Base-by-base conservation (phyloP, 2,797 vertebrate species). In the Falco cherrug region DNA sequence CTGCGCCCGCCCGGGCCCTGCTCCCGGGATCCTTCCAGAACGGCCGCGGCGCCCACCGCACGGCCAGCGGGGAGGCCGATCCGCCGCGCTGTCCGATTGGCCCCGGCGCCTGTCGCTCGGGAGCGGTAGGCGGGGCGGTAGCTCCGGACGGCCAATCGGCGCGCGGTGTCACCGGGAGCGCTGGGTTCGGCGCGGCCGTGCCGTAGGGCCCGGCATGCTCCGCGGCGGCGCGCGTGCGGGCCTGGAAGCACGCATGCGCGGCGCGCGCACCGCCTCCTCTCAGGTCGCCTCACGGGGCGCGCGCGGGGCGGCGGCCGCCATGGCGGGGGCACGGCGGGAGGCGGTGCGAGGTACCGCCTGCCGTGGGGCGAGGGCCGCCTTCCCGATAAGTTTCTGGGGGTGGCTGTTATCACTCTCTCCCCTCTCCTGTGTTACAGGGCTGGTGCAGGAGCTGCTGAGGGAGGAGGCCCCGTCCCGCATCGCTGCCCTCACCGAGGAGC, bases 401-500 rank as follows among this genome's bases (percentile, higher is more conserved):
- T 8, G 43, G 16, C 43, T 43, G 43, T 39, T 43, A 43, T 17
- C 16, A 17, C 43, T 15, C 16, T 17, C 43, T 43, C 10, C 35
- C 17, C 54, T 68, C 33, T 28, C 14, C 22, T 77, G 57, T 81
- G 24, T 96, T 92, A 13, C 96, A 98, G 98, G 61, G 67, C 76
- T 96, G 43, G 41, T 97, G 92, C 45, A 76, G 83, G 97, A 97
- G 26, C 93, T 99, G 73, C 63, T 98, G 86, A 79, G 89, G 87
- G 98, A 86, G 79, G 97, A 98, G 33, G 75, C 48, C 18, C 75
- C 56, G 75, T 51, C 92, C 82, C 95, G 93, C 87, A 84, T 97
- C 54, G 94, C 97, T n/a, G 97, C 98, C 8, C 85, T 97, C 71
- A 98, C 98, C 83, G 98, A 99, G 56, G 97, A 96, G 90, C 97